These are phyloP conservation scores for Pomacea canaliculata DNA, from an alignment of 2,888 invertebrate genomes.

Conservation along the genomic window DNA sequence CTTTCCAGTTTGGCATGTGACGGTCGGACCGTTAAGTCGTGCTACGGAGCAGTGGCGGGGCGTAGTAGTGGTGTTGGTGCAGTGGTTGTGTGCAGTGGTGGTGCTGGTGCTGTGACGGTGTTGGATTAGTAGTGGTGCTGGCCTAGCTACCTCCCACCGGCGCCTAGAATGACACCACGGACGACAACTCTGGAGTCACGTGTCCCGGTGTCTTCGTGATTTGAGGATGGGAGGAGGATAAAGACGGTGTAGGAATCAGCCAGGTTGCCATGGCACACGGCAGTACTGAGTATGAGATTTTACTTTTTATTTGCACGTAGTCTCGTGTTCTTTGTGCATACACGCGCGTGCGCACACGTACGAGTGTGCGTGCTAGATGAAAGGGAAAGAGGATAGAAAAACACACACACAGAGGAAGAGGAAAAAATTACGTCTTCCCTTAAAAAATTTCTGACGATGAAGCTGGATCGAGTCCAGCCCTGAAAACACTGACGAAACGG, in stretches of 20 bases:
- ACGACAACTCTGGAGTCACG: neutral
- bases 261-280: neutral
- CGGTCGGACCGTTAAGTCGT: too few relatives aligned
- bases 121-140: too few relatives aligned
- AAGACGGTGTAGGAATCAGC: too few relatives aligned
- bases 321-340: neutral
- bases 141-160: too few relatives aligned
- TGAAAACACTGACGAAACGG: neutral
- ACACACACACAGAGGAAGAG: slow-evolving; percentile 5
- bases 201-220: neutral
- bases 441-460: neutral
- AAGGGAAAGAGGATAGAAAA: slow-evolving; percentile 7
- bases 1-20: too few relatives aligned
- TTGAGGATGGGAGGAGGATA: neutral
- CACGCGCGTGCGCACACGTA: neutral
- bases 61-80: too few relatives aligned
- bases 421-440: neutral
- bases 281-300: too few relatives aligned
- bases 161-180: too few relatives aligned
- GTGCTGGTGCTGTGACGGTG: too few relatives aligned
- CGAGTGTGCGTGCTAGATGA: neutral
- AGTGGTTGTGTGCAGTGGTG: too few relatives aligned
- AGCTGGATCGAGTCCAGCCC: neutral
- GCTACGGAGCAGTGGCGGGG: too few relatives aligned
- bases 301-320: too few relatives aligned